phyloP scores from a whole-genome alignment of 2,113 vertebrate species.

The Hippocampus abdominalis region DNA sequence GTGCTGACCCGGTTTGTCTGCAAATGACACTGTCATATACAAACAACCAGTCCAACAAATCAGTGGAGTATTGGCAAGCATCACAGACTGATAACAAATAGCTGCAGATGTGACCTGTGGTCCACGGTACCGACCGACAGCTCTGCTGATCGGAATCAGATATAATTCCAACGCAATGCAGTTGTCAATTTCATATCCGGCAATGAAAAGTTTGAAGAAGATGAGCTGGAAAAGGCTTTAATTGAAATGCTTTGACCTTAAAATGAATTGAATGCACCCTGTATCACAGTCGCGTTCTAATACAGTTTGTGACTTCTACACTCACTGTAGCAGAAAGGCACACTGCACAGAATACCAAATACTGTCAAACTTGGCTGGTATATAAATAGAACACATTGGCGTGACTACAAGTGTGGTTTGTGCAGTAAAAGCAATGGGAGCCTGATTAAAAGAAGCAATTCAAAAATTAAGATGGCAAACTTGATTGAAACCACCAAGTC shows the following conservation, averaged over 20 bases:
- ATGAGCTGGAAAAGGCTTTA: neutral
- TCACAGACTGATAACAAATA: neutral
- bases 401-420: neutral
- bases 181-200: neutral
- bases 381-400: neutral
- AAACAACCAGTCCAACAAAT: neutral
- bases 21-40: neutral
- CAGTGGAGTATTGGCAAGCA: neutral
- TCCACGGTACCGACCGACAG: neutral
- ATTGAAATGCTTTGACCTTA: neutral
- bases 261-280: neutral
- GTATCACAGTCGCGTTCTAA: neutral
- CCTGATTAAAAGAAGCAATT: neutral
- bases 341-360: neutral
- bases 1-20: too few species aligned
- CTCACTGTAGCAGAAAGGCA: neutral
- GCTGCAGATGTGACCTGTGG: neutral
- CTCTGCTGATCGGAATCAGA: neutral
- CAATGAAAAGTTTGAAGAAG: neutral
- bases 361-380: neutral
- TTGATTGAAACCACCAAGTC: neutral
- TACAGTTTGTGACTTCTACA: neutral
- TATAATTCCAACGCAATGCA: neutral
- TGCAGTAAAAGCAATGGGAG: neutral
- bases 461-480: neutral